Conservation (phyloP, 2,888 invertebrate genomes). For the Eilema caniola region DNA sequence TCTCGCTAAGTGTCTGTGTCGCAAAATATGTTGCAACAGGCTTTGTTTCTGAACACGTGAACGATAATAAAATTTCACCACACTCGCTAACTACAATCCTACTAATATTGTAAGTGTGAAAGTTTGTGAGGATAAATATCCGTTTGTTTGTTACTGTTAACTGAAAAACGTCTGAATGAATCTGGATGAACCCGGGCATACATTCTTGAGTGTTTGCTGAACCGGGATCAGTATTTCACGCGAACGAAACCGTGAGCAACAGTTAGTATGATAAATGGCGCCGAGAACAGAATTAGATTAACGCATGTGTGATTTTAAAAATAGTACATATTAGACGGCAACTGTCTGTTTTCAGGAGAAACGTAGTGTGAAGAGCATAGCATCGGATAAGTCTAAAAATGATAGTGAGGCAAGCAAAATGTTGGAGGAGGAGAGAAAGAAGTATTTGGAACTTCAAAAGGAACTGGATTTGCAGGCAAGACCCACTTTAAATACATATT, state of each 20-base stretch:
- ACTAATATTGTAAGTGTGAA: background rate
- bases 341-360: conserved; percentile 74
- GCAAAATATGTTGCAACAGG: conserved; percentile 22
- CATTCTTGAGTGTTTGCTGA: no score
- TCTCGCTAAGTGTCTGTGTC: conserved; percentile 3
- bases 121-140: background rate
- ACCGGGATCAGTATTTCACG: background rate
- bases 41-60: conserved; percentile 10
- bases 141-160: background rate
- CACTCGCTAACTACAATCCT: background rate
- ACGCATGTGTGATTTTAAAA: conserved; percentile 29
- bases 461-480: conserved; percentile 94
- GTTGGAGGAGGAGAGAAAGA: conserved; percentile 92
- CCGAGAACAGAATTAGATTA: conserved; percentile 29
- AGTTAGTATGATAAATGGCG: background rate
- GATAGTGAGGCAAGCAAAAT: conserved; percentile 89
- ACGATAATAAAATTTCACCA: conserved; percentile 3
- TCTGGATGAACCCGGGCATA: background rate
- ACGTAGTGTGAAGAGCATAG: conserved; percentile 79
- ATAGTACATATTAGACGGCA: conserved; percentile 23
- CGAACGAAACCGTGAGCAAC: background rate
- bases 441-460: conserved; percentile 92
- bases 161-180: background rate
- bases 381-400: conserved; percentile 79
- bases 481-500: background rate